Conservation (phyloP, 30 jellyfish, hydroid and myxozoan species). For the Mastigias papua region DNA sequence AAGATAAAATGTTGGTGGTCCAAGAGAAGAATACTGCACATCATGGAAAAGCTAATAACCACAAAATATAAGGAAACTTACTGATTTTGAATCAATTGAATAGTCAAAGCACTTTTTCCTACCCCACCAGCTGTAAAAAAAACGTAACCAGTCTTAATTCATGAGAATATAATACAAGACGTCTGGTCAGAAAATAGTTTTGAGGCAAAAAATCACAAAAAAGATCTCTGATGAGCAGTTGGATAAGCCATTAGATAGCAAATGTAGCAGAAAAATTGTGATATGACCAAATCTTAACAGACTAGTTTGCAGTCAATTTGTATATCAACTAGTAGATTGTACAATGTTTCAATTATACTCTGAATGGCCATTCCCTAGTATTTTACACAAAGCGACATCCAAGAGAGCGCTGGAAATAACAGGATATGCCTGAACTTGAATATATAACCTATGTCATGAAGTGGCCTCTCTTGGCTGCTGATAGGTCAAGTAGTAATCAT, state of each 20-base stretch:
- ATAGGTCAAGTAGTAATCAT: no score
- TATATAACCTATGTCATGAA: no score
- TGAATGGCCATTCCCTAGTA: no score
- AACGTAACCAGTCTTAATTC: neutral
- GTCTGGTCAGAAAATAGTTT: neutral
- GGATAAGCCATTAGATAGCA: neutral
- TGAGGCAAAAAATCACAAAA: neutral
- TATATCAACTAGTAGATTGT: no score
- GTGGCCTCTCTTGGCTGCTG: no score
- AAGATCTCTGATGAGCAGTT: neutral
- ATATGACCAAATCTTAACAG: neutral
- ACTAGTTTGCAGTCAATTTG: no score
- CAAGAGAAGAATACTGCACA: no score
- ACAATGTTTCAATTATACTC: no score
- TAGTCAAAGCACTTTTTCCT: constrained; percentile 97
- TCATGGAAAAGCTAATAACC: neutral
- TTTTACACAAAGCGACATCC: no score
- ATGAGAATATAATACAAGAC: neutral
- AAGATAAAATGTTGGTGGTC: no score
- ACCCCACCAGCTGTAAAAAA: constrained; percentile 97
- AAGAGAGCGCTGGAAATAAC: neutral
- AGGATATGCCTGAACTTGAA: neutral
- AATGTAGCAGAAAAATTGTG: neutral
- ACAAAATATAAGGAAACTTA: constrained; percentile 33
- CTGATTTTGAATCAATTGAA: constrained; percentile 95